Evolutionary conservation across 1,140 invertebrate species (phyloP).

Genomic region (Gonioctena quinquepunctata): DNA sequence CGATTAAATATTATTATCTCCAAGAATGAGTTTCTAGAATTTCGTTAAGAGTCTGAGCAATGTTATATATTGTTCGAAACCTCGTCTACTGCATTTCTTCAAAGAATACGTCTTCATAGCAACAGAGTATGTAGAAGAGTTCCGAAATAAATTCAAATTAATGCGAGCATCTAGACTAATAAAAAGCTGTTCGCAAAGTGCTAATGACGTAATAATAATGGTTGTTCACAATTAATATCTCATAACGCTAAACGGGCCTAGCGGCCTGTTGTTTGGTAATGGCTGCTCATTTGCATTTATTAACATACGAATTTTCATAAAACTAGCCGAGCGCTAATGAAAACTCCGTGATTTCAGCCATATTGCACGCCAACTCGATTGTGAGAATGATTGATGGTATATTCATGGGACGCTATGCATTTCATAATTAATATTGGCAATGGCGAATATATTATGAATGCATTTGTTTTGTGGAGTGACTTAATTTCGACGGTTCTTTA

Average conservation of each 20-base stretch:
- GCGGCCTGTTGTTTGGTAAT: slow-evolving; percentile 7
- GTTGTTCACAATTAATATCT: slow-evolving; percentile 53
- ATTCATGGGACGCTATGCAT: neutral
- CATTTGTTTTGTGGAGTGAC: too few relatives aligned
- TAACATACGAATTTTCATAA: slow-evolving; percentile 24
- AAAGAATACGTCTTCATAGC: too few relatives aligned
- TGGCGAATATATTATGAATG: too few relatives aligned
- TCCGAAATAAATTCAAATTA: slow-evolving; percentile 49
- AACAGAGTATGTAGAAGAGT: slow-evolving; percentile 2
- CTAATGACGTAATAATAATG: slow-evolving; percentile 54
- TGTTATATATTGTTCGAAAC: too few relatives aligned
- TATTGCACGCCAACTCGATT: neutral
- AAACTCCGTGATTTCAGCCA: slow-evolving; percentile 13
- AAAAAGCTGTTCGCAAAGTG: slow-evolving; percentile 49
- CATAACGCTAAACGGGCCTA: slow-evolving; percentile 38
- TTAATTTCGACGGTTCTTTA: too few relatives aligned
- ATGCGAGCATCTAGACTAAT: slow-evolving; percentile 44
- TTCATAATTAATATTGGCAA: neutral
- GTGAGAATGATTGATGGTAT: neutral
- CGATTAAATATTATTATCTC: too few relatives aligned
- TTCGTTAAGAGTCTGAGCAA: too few relatives aligned
- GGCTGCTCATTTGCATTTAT: slow-evolving; percentile 18
- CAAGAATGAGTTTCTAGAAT: too few relatives aligned
- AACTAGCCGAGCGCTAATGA: slow-evolving; percentile 16
- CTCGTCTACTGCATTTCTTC: too few relatives aligned